These are phyloP conservation scores for Osedax frankpressi DNA, from an alignment of 2,888 invertebrate species.

Conservation along the genomic window DNA sequence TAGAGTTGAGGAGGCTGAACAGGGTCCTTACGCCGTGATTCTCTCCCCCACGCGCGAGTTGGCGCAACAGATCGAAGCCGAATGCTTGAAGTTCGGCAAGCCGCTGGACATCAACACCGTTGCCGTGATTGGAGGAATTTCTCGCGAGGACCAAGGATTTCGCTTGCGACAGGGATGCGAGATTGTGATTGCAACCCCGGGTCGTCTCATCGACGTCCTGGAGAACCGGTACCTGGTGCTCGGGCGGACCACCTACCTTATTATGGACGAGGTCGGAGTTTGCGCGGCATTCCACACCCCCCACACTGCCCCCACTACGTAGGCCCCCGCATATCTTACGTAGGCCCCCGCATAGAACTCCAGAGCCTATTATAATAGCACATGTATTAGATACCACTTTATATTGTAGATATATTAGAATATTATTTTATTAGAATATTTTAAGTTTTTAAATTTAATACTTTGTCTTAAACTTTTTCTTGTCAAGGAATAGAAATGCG, in stretches of 20 bases:
- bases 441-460: too few relatives aligned
- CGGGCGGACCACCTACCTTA: slow-evolving; percentile 94
- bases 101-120: slow-evolving; percentile 40
- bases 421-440: too few relatives aligned
- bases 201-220: slow-evolving; percentile 92
- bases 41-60: slow-evolving; percentile 97
- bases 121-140: slow-evolving; percentile 53
- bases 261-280: slow-evolving; percentile 51
- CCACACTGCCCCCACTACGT: too few relatives aligned
- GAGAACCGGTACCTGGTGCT: slow-evolving; percentile 93
- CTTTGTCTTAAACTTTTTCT: too few relatives aligned
- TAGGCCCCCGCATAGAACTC: too few relatives aligned
- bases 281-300: too few relatives aligned
- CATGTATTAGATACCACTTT: too few relatives aligned
- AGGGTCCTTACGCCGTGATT: slow-evolving; percentile 95
- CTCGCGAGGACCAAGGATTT: slow-evolving; percentile 95
- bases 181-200: slow-evolving; percentile 98
- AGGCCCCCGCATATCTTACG: too few relatives aligned
- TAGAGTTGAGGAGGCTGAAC: slow-evolving; percentile 48
- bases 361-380: too few relatives aligned
- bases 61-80: slow-evolving; percentile 98
- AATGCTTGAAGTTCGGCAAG: slow-evolving; percentile 89
- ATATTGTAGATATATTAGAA: too few relatives aligned
- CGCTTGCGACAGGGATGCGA: slow-evolving; percentile 70
- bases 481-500: too few relatives aligned